phyloP scores from a whole-genome alignment of 2,797 vertebrate species.

The Pterois miles region DNA sequence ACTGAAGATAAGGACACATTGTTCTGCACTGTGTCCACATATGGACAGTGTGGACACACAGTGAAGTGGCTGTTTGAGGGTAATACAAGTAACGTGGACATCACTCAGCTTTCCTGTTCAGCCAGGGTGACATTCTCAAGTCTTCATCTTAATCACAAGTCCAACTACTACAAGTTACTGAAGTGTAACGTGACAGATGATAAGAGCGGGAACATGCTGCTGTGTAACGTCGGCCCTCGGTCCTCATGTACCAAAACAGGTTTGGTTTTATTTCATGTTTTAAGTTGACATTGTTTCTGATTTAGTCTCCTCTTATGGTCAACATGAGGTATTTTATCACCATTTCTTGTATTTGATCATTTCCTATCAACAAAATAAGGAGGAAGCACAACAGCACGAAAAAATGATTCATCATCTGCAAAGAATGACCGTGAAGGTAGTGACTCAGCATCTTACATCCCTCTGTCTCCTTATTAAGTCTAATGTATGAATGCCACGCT shows the following conservation, averaged over 20 bases:
- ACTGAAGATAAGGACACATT: rapidly evolving
- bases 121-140: rapidly evolving
- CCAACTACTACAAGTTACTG: not conserved
- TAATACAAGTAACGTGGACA: rapidly evolving
- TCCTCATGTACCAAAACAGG: not conserved
- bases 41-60: rapidly evolving
- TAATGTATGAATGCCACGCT: no score
- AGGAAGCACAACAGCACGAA: rapidly evolving
- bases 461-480: not conserved
- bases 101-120: rapidly evolving
- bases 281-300: rapidly evolving
- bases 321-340: not conserved
- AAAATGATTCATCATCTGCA: no score
- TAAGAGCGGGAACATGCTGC: not conserved
- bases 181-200: not conserved
- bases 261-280: not conserved
- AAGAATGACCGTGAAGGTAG: no score
- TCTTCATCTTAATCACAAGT: not conserved
- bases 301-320: not conserved
- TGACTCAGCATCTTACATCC: not conserved
- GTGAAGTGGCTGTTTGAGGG: not conserved
- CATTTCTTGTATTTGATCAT: not conserved
- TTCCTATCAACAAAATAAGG: not conserved
- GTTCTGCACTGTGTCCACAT: not conserved
- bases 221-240: rapidly evolving